Percentiles rank a stretch among this genome's conserved stretches.
Conservation (phyloP, 2,113 vertebrate genomes). For the Tyto alba region DNA sequence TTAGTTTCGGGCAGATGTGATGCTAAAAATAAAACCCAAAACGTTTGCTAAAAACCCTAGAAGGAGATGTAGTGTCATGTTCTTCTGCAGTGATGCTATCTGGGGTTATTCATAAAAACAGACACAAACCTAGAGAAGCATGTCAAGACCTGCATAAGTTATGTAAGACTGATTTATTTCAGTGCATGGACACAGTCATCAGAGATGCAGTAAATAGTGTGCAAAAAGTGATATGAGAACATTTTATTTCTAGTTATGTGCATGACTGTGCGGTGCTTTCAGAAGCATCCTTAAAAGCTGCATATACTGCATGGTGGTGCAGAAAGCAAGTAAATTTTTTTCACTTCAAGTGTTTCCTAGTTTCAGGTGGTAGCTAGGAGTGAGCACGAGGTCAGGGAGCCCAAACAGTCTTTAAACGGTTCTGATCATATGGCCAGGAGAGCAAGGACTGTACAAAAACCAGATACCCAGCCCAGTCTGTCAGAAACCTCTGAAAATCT, state of each 20-base stretch:
- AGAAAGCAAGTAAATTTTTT: constrained; percentile 47
- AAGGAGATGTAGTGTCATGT: neutral
- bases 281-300: neutral
- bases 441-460: constrained; percentile 64
- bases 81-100: neutral
- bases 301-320: neutral
- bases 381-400: constrained; percentile 73
- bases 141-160: neutral
- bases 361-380: constrained; percentile 79
- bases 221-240: neutral
- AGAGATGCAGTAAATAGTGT: neutral
- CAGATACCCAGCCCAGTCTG: constrained; percentile 63
- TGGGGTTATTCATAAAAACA: neutral
- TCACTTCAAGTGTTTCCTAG: constrained; percentile 74
- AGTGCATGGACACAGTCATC: neutral
- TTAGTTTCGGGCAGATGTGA: neutral
- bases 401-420: constrained; percentile 62
- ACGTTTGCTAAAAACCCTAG: neutral
- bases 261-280: neutral
- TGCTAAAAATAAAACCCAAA: neutral
- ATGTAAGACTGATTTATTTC: neutral
- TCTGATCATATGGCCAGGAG: constrained; percentile 68
- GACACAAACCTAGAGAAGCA: neutral
- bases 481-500: constrained; percentile 70
- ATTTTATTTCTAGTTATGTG: neutral